A percentile compares a stretch with the other conserved stretches of the same genome.
Conservation (phyloP, 2,797 vertebrate species). For the Myotis myotis region DNA sequence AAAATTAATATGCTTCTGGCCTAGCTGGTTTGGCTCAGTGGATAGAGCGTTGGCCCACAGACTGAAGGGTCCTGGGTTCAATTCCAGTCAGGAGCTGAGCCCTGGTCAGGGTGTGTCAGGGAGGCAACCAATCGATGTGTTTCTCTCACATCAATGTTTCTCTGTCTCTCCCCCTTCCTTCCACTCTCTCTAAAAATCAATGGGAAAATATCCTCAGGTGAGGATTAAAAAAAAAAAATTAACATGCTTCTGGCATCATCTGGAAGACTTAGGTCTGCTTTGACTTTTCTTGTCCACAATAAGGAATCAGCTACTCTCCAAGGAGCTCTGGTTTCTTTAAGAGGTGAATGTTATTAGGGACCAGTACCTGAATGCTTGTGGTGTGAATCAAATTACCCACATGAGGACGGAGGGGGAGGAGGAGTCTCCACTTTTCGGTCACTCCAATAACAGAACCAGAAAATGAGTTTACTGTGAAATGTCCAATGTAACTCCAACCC, state of each 20-base stretch:
- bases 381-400: not conserved
- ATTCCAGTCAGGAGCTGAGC: too few relatives aligned
- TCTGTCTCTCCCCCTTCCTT: too few relatives aligned
- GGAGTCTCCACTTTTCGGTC: not conserved
- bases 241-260: not conserved
- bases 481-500: not conserved
- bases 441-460: not conserved
- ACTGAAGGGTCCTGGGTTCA: too few relatives aligned
- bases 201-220: too few relatives aligned
- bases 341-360: not conserved
- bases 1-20: not conserved
- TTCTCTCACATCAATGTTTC: too few relatives aligned
- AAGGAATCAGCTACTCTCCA: not conserved
- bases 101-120: too few relatives aligned
- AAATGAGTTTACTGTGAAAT: not conserved
- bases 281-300: not conserved
- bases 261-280: not conserved
- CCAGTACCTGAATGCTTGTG: not conserved
- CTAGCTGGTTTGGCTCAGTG: too few relatives aligned
- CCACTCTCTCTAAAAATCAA: too few relatives aligned
- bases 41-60: too few relatives aligned
- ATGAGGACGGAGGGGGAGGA: not conserved
- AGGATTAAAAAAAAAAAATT: not conserved
- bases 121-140: too few relatives aligned
- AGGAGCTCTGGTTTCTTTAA: not conserved